Evolutionary conservation across 92 coral and sea anemone genomes (phyloP).

Genomic region (Epizoanthus fatuus): DNA sequence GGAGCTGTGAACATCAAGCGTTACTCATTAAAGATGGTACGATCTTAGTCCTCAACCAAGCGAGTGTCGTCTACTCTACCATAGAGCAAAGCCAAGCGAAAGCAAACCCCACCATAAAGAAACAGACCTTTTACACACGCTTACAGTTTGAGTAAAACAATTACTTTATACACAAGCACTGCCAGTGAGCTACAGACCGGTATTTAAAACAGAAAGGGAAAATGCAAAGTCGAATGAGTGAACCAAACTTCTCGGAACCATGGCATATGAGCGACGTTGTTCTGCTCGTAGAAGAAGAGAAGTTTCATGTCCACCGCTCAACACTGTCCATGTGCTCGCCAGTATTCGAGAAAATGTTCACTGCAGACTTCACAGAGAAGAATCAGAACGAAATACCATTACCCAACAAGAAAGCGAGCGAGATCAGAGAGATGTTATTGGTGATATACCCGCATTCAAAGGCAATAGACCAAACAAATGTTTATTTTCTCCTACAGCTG

Average conservation of each 20-base stretch:
- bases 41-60: too few relatives aligned
- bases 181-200: too few relatives aligned
- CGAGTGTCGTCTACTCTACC: too few relatives aligned
- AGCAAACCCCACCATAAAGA: too few relatives aligned
- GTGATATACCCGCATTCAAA: background rate
- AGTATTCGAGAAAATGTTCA: slow-evolving; percentile 3
- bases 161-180: too few relatives aligned
- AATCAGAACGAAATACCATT: background rate
- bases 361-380: background rate
- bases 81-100: too few relatives aligned
- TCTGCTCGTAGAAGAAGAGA: slow-evolving; percentile 2
- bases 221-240: background rate
- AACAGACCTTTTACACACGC: too few relatives aligned
- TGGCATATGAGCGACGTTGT: background rate
- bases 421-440: background rate
- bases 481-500: background rate
- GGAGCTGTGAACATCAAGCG: too few relatives aligned
- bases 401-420: background rate
- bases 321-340: background rate
- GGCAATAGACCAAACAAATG: background rate
- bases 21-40: too few relatives aligned
- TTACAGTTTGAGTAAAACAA: too few relatives aligned
- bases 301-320: slow-evolving; percentile 7
- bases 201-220: background rate
- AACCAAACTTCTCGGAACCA: background rate